Percentiles rank a stretch among this genome's conserved stretches.
Conservation (phyloP, 2,888 invertebrate species). For the Oligia fasciuncula region DNA sequence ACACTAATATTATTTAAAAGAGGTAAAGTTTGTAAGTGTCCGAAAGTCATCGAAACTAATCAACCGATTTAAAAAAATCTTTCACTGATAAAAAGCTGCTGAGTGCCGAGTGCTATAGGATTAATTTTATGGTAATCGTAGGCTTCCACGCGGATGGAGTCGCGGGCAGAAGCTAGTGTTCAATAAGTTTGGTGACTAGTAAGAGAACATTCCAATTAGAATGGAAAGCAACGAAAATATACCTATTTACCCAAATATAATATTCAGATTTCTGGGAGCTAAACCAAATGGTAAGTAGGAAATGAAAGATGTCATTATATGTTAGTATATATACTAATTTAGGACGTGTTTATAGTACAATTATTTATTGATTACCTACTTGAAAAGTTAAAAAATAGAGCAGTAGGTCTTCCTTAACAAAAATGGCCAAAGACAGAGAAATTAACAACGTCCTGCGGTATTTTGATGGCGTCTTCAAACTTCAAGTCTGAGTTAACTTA, state of each 20-base stretch:
- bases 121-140: not conserved
- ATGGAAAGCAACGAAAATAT: not conserved
- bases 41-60: not conserved
- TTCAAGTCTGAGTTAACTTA: constrained; percentile 36
- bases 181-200: not conserved
- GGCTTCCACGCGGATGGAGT: not conserved
- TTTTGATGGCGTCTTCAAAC: constrained; percentile 42
- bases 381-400: constrained; percentile 3
- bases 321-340: not conserved
- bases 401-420: not conserved
- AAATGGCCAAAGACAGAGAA: constrained; percentile 6
- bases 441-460: constrained; percentile 11
- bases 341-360: not conserved
- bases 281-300: constrained; percentile 4
- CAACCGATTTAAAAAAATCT: not conserved
- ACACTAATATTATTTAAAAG: not conserved
- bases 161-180: not conserved
- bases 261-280: not conserved
- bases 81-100: not conserved
- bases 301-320: constrained; percentile 3
- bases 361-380: not conserved
- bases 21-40: not conserved
- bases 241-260: not conserved
- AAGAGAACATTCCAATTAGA: not conserved
- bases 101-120: not conserved